Conservation (phyloP, 2,113 vertebrate genomes). For the Dromaius novaehollandiae region DNA sequence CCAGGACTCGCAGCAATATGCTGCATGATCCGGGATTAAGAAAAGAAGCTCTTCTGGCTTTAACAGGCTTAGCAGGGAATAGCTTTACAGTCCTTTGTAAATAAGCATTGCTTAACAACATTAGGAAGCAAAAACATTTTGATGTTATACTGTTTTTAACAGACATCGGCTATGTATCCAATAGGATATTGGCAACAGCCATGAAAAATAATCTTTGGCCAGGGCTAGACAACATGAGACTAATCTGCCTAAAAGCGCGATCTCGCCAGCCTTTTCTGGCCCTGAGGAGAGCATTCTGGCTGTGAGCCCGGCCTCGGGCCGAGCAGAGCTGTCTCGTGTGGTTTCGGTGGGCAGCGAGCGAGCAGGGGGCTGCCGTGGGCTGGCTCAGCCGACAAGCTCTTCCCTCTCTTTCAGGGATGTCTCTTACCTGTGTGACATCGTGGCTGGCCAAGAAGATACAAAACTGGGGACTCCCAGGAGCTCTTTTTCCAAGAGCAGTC, state of each 20-base stretch:
- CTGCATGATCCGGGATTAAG: slow-evolving; percentile 23
- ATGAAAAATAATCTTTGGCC: not conserved
- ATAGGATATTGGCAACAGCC: not conserved
- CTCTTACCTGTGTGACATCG: slow-evolving; percentile 84
- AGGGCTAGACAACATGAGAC: not conserved
- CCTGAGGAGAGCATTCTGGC: not conserved
- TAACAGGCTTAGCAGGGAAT: not conserved
- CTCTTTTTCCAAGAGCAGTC: not conserved
- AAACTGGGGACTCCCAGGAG: not conserved
- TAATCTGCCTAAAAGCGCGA: not conserved
- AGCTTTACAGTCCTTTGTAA: not conserved
- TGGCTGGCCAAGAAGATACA: slow-evolving; percentile 49
- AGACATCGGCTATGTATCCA: rapidly evolving
- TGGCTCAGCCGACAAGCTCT: not conserved
- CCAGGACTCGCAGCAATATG: not conserved
- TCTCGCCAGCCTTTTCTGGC: not conserved
- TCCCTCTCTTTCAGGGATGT: slow-evolving; percentile 77
- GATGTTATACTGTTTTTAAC: not conserved
- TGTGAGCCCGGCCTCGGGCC: not conserved
- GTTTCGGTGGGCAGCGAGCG: not conserved
- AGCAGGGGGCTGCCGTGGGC: rapidly evolving
- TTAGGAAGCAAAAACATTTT: not conserved
- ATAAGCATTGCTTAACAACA: rapidly evolving
- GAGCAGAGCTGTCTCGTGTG: not conserved
- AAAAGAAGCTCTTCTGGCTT: slow-evolving; percentile 31